These are phyloP conservation scores for Probaryconus sp. DNA, from an alignment of 1,140 invertebrate species.

Conservation along the genomic window DNA sequence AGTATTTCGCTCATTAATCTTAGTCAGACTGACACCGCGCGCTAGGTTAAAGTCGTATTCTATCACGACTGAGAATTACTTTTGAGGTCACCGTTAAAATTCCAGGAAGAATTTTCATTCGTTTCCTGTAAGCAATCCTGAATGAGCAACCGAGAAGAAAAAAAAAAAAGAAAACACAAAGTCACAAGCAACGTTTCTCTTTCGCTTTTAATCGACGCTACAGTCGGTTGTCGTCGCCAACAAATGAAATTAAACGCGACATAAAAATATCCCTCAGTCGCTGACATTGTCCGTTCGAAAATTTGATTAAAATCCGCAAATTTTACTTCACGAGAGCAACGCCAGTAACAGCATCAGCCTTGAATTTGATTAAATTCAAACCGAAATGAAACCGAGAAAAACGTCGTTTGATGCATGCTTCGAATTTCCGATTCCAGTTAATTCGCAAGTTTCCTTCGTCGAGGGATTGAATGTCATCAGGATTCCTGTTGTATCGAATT, in stretches of 20 bases:
- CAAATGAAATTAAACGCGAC: background rate
- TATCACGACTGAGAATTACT: conserved; percentile 28
- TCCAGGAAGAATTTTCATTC: conserved; percentile 19
- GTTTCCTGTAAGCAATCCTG: conserved; percentile 20
- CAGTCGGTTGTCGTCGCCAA: background rate
- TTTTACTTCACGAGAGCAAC: no score
- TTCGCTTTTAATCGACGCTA: no score
- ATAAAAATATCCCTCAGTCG: no score
- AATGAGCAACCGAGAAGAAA: no score
- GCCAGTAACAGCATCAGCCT: no score
- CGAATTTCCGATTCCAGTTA: background rate
- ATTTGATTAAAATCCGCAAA: no score
- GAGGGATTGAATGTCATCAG: conserved; percentile 1
- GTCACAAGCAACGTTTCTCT: no score
- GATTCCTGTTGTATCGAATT: conserved; percentile 6
- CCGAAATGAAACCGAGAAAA: no score
- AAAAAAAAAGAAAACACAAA: no score
- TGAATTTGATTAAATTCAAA: no score
- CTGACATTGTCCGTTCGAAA: no score
- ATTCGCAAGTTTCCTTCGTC: conserved; percentile 6
- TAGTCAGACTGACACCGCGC: conserved; percentile 29
- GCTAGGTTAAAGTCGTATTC: conserved; percentile 23
- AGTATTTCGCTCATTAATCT: conserved; percentile 51
- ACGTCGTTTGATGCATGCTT: background rate
- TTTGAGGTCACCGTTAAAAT: conserved; percentile 28